These are phyloP conservation scores for Fistularia tabacaria DNA, from an alignment of 2,797 vertebrate species.

Conservation along the genomic window DNA sequence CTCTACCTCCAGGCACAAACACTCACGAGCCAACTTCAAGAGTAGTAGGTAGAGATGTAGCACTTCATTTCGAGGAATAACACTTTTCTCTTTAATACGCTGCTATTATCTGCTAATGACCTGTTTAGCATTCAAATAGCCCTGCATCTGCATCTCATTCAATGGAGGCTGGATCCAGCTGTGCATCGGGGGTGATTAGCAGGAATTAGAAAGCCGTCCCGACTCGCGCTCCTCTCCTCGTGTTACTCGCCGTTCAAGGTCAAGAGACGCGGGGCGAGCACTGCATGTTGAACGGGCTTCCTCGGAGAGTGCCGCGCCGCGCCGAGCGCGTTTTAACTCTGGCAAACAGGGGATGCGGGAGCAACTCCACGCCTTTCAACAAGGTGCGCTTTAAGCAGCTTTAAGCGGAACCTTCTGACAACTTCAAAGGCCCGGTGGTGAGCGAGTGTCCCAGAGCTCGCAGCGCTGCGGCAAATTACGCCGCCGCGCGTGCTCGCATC, in stretches of 20 bases:
- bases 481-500: slow-evolving; percentile 12
- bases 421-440: slow-evolving; percentile 56
- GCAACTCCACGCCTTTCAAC: slow-evolving; percentile 50
- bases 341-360: slow-evolving; percentile 37
- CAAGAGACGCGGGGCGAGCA: slow-evolving; percentile 39
- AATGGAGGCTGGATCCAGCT: slow-evolving; percentile 27
- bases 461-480: slow-evolving; percentile 30
- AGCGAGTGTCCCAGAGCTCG: slow-evolving; percentile 49
- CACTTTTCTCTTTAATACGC: slow-evolving; percentile 45
- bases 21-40: slow-evolving; percentile 68
- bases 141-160: slow-evolving; percentile 51
- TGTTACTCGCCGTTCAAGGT: slow-evolving; percentile 52
- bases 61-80: slow-evolving; percentile 71
- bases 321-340: slow-evolving; percentile 41
- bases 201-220: slow-evolving; percentile 14
- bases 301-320: slow-evolving; percentile 32
- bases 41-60: slow-evolving; percentile 63
- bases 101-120: slow-evolving; percentile 68
- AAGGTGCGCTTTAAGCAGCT: slow-evolving; percentile 57
- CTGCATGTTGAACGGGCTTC: slow-evolving; percentile 48
- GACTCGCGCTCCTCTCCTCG: slow-evolving; percentile 30
- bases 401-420: slow-evolving; percentile 58
- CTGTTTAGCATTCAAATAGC: slow-evolving; percentile 69
- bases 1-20: slow-evolving; percentile 70
- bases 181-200: slow-evolving; percentile 16